These are phyloP conservation scores for Sphaerophoria rueppellii DNA, from an alignment of 2,888 invertebrate genomes.

Conservation along the genomic window DNA sequence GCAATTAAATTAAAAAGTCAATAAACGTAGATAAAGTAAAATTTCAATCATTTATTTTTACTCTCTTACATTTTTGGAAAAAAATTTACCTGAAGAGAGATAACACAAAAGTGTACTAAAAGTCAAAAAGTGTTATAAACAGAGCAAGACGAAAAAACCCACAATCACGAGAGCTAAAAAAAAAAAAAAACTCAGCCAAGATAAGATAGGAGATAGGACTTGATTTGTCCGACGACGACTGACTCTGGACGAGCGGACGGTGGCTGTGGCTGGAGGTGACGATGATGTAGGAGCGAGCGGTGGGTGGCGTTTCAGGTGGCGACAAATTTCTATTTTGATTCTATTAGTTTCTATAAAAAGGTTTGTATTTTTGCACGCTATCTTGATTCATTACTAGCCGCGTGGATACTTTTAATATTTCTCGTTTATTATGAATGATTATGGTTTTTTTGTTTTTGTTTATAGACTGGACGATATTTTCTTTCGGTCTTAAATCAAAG, in stretches of 20 bases:
- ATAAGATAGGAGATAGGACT: conserved; percentile 67
- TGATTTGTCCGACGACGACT: background rate
- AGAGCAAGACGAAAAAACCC: conserved; percentile 58
- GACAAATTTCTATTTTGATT: conserved; percentile 50
- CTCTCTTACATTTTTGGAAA: conserved; percentile 10
- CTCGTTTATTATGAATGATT: conserved; percentile 26
- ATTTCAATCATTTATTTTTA: conserved; percentile 17
- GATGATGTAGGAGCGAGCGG: background rate
- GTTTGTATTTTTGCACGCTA: conserved; percentile 61
- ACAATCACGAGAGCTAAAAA: conserved; percentile 38
- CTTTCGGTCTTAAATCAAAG: conserved; percentile 59
- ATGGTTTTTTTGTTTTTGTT: conserved; percentile 20
- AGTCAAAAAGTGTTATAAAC: conserved; percentile 2
- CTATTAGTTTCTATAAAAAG: conserved; percentile 20
- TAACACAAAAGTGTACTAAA: conserved; percentile 34
- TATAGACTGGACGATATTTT: conserved; percentile 27
- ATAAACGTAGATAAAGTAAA: conserved; percentile 37
- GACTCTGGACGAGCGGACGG: background rate
- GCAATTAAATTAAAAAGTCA: conserved; percentile 60
- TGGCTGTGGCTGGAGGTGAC: background rate
- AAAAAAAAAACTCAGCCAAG: conserved; percentile 2
- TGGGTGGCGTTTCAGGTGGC: background rate
- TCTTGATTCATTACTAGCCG: conserved; percentile 28
- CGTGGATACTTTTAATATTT: conserved; percentile 9
- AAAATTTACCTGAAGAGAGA: conserved; percentile 14